Percentiles rank a stretch among this genome's conserved stretches.
phyloP scores from a whole-genome alignment of 2,113 vertebrate species.

The Neolamprologus sp. region DNA sequence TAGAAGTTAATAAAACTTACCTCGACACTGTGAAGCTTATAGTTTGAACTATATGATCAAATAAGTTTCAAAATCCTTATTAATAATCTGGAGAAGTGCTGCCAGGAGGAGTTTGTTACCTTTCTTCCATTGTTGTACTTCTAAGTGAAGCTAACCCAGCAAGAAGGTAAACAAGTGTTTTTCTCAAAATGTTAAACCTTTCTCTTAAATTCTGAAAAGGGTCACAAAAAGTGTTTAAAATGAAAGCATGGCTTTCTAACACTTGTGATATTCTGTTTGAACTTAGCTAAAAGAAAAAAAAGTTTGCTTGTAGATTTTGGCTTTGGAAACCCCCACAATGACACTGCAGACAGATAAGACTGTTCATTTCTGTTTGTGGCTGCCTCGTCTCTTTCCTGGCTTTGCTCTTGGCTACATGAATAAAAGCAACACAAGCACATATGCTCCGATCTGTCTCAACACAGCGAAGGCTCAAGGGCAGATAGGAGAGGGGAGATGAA shows the following conservation, averaged over 20 bases:
- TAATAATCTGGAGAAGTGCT: background rate
- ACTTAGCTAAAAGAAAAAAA: background rate
- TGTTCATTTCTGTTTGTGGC: background rate
- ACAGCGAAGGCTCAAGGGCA: conserved; percentile 7
- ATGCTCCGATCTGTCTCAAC: conserved; percentile 5
- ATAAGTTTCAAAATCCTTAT: background rate
- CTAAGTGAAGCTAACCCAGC: background rate
- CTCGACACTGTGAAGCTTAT: background rate
- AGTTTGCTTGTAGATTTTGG: background rate
- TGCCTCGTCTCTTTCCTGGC: background rate
- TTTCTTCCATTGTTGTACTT: background rate
- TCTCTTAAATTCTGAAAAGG: background rate
- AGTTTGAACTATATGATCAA: background rate
- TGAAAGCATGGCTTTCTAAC: background rate
- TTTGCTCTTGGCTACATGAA: background rate
- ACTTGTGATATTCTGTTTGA: background rate
- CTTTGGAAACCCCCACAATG: background rate
- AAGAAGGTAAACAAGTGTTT: background rate
- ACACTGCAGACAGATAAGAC: background rate
- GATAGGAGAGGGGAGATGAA: background rate
- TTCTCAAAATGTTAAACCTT: background rate
- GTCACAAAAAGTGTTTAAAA: background rate
- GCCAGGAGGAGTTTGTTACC: background rate
- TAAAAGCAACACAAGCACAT: conserved; percentile 2
- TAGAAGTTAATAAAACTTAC: background rate